A percentile compares a stretch with the other conserved stretches of the same genome.
Evolutionary conservation across 2,888 invertebrate species (phyloP).

Genomic region (Polydrusus cervinus): DNA sequence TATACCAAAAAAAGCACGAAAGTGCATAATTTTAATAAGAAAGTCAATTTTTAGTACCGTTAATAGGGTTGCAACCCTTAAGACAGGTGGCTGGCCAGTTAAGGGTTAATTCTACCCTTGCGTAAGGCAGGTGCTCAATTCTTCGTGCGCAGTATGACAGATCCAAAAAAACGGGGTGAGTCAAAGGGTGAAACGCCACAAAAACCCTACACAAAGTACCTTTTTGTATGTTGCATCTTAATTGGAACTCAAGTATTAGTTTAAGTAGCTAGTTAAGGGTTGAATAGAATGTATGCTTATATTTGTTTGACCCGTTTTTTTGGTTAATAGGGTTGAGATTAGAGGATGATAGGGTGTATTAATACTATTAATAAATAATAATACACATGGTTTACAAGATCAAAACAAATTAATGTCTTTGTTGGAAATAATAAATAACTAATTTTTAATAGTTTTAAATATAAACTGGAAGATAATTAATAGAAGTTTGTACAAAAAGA

Average conservation of each 20-base stretch:
- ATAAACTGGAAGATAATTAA: too few species aligned
- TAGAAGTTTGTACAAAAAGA: too few species aligned
- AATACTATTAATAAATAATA: neutral
- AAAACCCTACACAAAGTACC: constrained; percentile 48
- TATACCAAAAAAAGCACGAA: constrained; percentile 45
- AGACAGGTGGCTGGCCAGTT: constrained; percentile 64
- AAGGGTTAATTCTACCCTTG: constrained; percentile 66
- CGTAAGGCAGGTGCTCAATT: constrained; percentile 63
- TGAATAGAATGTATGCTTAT: constrained; percentile 39
- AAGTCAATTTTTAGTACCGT: constrained; percentile 55
- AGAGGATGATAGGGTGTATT: neutral
- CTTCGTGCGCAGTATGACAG: constrained; percentile 61
- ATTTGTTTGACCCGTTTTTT: constrained; percentile 51
- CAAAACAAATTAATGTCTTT: neutral
- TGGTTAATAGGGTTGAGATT: constrained; percentile 15
- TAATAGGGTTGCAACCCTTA: constrained; percentile 53
- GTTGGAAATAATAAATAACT: too few species aligned
- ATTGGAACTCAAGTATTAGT: constrained; percentile 57
- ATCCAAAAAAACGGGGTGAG: constrained; percentile 50
- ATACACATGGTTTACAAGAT: neutral
- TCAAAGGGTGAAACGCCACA: constrained; percentile 60
- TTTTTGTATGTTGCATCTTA: constrained; percentile 58
- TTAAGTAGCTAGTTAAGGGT: constrained; percentile 55
- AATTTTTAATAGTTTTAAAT: too few species aligned
- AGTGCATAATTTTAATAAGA: constrained; percentile 55